Percentiles rank a stretch among this genome's conserved stretches.
Evolutionary conservation across 1,140 invertebrate species (phyloP).

Genomic region (Lycorma delicatula): DNA sequence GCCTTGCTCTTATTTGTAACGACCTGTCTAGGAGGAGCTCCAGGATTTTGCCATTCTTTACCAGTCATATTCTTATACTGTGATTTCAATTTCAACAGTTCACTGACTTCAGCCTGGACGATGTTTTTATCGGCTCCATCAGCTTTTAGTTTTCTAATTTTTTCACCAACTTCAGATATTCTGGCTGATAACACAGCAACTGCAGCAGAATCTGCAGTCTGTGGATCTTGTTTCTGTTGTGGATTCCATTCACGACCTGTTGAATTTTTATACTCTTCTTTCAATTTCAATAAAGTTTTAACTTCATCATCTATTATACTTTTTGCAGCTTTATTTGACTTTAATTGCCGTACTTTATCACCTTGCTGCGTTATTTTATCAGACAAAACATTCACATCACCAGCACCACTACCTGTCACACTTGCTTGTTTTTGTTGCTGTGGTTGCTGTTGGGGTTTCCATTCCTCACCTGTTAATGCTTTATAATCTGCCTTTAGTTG

Average conservation of each 20-base stretch:
- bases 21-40: no score
- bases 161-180: constrained; percentile 55
- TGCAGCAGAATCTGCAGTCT: no score
- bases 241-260: constrained; percentile 55
- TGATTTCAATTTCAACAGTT: constrained; percentile 62
- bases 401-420: constrained; percentile 2
- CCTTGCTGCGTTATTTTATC: constrained; percentile 51
- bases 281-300: constrained; percentile 63
- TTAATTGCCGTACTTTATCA: constrained; percentile 60
- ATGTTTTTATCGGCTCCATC: constrained; percentile 47
- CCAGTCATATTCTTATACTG: constrained; percentile 70
- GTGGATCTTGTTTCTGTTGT: constrained; percentile 9
- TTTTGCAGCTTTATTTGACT: constrained; percentile 54
- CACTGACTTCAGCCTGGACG: constrained; percentile 62
- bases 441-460: constrained; percentile 37
- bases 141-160: constrained; percentile 59
- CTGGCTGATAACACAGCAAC: constrained; percentile 29
- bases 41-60: constrained; percentile 53
- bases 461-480: constrained; percentile 47
- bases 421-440: constrained; percentile 2
- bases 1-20: no score
- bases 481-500: constrained; percentile 58
- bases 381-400: constrained; percentile 9
- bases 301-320: constrained; percentile 56
- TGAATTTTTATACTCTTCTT: constrained; percentile 66